Evolutionary conservation across 2,888 invertebrate species (phyloP), one percentile per base, ranked within the genome.

Genomic region (Lithophane leautieri): DNA sequence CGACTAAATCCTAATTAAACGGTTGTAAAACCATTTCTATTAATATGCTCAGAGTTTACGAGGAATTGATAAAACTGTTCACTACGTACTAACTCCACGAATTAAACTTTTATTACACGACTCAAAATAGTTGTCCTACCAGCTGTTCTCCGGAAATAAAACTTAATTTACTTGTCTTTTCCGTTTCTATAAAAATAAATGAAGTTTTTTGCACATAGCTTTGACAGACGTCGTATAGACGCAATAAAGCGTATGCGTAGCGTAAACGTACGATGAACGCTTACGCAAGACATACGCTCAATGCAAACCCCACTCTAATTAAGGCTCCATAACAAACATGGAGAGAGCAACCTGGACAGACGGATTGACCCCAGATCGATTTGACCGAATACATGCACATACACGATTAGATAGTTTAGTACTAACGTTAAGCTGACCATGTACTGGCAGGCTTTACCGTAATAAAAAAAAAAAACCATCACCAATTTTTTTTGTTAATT

Each of bases 51-150:
- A 79, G 4, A 42, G 19, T 67, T 81, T 60, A 61, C 69, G 11
- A 65, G 25, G 47, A 76, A 65, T 76, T 34, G n/a, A 60, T 47
- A n/a, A 28, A 75, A 76, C 68, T 80, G 65, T 69, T 69, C 69
- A 79, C 68, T 69, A 60, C 60, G 69, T 61, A 76, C 44, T 81
- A 65, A 80, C 58, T 76, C 14, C n/a, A 28, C 16, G 9, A 76
- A 76, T 81, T 56, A 50, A 79, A 76, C 34, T 81, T 79, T 81
- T 69, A 79, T 14, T 44, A 76, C 54, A 34, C 11, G 60, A 25
- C 63, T 75, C 58, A 22, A 60, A 54, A 12, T 54, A 60, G 80
- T 69, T 80, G n/a, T 44, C 40, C 11, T 34, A 28, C 22, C 81
- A 76, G 65, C 65, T 81, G 79, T 65, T 54, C 34, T 66, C 6